phyloP scores from a whole-genome alignment of 2,113 vertebrate genomes.

The Tupaia tana region DNA sequence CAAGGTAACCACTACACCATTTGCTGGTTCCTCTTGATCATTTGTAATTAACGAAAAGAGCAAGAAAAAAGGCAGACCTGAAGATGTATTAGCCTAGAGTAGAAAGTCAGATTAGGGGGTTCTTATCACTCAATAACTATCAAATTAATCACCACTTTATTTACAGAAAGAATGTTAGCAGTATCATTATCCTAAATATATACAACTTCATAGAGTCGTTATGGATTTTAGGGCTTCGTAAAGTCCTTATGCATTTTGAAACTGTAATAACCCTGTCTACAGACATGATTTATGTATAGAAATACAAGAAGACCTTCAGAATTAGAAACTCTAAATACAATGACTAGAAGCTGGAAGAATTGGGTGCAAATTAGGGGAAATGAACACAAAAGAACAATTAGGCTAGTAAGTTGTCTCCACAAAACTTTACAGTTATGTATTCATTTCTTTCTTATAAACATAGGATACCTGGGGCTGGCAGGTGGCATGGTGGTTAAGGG shows the following conservation, averaged over 20 bases:
- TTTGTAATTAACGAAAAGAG: not conserved
- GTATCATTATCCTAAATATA: not conserved
- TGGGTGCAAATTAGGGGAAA: too few species aligned
- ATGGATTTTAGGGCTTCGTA: not conserved
- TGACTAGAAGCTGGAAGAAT: too few species aligned
- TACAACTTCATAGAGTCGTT: not conserved
- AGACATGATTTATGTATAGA: too few species aligned
- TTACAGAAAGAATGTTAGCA: not conserved
- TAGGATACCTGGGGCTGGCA: too few species aligned
- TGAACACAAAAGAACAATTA: too few species aligned
- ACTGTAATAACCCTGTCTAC: not conserved
- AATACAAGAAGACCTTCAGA: too few species aligned
- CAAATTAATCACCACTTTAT: not conserved
- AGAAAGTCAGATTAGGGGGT: not conserved
- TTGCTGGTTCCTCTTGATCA: not conserved
- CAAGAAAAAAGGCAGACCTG: not conserved
- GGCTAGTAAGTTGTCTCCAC: too few species aligned
- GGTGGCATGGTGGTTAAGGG: too few species aligned
- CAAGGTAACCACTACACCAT: too few species aligned
- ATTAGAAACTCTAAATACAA: too few species aligned
- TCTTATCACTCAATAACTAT: not conserved
- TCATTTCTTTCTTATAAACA: too few species aligned
- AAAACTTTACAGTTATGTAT: too few species aligned
- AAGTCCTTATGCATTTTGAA: not conserved
- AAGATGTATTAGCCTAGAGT: not conserved